A percentile compares a stretch with the other conserved stretches of the same genome.
Evolutionary conservation across 2,797 vertebrate genomes (phyloP).

Genomic region (Cossypha niveicapilla): DNA sequence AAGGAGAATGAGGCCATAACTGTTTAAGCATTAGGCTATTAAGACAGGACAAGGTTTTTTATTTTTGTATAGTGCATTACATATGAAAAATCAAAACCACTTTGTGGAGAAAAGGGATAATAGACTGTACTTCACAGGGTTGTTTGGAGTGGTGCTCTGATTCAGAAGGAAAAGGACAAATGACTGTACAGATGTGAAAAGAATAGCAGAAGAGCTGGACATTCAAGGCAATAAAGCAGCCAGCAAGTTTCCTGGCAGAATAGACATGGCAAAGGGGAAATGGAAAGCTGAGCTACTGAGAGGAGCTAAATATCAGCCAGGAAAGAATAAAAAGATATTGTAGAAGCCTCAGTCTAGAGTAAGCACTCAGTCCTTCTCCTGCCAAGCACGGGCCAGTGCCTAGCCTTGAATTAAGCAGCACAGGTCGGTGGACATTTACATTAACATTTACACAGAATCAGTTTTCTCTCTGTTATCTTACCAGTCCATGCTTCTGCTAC

Average conservation of each 20-base stretch:
- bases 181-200: not conserved
- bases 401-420: not conserved
- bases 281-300: not conserved
- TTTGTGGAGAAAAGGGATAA: conserved; percentile 14
- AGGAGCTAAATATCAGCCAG: not conserved
- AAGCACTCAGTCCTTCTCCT: not conserved
- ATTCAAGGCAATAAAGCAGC: not conserved
- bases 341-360: not conserved
- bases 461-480: not conserved
- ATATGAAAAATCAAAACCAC: conserved; percentile 18
- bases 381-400: not conserved
- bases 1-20: conserved; percentile 44
- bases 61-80: conserved; percentile 23
- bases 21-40: conserved; percentile 56
- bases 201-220: conserved; percentile 3
- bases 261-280: not conserved
- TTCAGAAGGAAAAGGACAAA: conserved; percentile 47
- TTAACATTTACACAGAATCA: not conserved
- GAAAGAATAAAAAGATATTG: not conserved
- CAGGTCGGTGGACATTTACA: not conserved
- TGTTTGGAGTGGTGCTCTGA: conserved; percentile 14
- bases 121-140: not conserved
- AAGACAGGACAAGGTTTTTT: conserved; percentile 38
- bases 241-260: not conserved
- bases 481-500: not conserved